A percentile compares a stretch with the other conserved stretches of the same genome.
Evolutionary conservation across 2,888 invertebrate genomes (phyloP).

Genomic region (Branchipolynoe longqiensis): DNA sequence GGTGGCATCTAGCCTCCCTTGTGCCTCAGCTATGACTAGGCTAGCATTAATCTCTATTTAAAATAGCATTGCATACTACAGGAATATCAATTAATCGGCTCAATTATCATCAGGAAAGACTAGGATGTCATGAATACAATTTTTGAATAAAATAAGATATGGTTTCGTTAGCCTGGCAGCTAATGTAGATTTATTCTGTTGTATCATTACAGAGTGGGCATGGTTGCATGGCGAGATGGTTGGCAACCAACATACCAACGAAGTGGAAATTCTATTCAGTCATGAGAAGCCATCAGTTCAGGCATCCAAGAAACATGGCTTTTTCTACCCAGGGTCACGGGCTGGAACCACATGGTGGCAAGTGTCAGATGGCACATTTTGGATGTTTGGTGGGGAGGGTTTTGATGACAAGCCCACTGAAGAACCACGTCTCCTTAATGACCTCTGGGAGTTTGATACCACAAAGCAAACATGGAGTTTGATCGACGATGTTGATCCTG

Average conservation of each 20-base stretch:
- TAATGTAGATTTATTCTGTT: no score
- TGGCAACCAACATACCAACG: constrained; percentile 63
- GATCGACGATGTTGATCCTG: constrained; percentile 14
- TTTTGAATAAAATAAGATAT: no score
- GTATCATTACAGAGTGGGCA: constrained; percentile 70
- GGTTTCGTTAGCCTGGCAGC: no score
- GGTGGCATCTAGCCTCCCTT: no score
- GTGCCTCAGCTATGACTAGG: no score
- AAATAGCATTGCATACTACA: no score
- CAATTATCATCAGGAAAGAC: background rate
- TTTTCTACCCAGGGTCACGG: constrained; percentile 70
- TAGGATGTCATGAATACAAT: background rate
- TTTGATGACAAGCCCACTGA: constrained; percentile 62
- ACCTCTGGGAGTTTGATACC: constrained; percentile 72
- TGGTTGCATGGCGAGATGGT: constrained; percentile 70
- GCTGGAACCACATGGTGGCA: constrained; percentile 72
- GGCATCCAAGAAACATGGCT: constrained; percentile 25
- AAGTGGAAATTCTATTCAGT: constrained; percentile 29
- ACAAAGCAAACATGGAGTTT: constrained; percentile 67
- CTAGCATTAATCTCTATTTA: no score
- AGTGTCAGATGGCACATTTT: constrained; percentile 67
- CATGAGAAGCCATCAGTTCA: background rate
- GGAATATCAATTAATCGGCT: no score
- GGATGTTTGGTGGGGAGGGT: constrained; percentile 75
- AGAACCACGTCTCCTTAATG: constrained; percentile 69